Evolutionary conservation across 2,113 vertebrate species (phyloP).

Genomic region (Argyrosomus japonicus): DNA sequence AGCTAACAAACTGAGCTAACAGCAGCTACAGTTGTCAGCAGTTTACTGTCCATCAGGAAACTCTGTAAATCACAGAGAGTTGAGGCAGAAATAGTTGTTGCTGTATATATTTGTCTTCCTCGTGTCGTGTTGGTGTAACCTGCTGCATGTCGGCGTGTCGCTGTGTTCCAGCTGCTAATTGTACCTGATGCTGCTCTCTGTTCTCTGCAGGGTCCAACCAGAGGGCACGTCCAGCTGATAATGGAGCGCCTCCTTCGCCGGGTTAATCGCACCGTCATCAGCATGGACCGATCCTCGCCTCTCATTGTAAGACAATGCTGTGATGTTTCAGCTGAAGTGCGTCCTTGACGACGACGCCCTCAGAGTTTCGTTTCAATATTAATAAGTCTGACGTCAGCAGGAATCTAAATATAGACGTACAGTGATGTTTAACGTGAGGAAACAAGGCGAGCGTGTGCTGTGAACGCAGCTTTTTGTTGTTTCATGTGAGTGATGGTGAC

Average conservation of each 20-base stretch:
- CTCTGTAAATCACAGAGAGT: too few relatives aligned
- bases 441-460: background rate
- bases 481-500: constrained; percentile 31
- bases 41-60: too few relatives aligned
- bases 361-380: constrained; percentile 11
- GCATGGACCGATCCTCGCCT: constrained; percentile 89
- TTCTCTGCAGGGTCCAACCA: constrained; percentile 88
- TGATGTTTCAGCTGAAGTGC: constrained; percentile 12
- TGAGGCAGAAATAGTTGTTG: background rate
- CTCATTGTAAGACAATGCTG: constrained; percentile 88
- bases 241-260: constrained; percentile 94
- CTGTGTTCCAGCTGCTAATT: constrained; percentile 2
- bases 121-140: background rate
- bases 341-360: constrained; percentile 21
- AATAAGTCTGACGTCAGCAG: constrained; percentile 15
- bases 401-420: too few relatives aligned
- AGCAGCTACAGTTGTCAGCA: too few relatives aligned
- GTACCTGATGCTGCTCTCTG: constrained; percentile 34
- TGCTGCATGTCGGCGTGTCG: background rate
- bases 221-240: constrained; percentile 87
- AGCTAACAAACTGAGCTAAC: too few relatives aligned
- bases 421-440: too few relatives aligned
- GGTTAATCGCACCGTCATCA: constrained; percentile 94
- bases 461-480: background rate
- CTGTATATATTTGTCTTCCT: too few relatives aligned